Conservation (phyloP, 2,888 invertebrate species). For the Rhagonycha fulva region DNA sequence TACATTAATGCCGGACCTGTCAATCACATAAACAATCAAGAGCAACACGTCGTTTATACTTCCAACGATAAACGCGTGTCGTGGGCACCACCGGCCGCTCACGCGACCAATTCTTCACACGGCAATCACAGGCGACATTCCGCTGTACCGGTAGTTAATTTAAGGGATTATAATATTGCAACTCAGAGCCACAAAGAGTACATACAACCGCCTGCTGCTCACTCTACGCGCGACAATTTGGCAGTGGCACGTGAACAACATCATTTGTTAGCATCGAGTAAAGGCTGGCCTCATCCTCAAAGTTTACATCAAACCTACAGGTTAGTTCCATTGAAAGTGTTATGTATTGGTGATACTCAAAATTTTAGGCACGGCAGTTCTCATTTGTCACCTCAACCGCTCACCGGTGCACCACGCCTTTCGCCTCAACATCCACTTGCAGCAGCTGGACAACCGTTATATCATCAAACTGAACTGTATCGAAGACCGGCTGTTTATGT, state of each 20-base stretch:
- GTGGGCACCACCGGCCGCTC: conserved; percentile 61
- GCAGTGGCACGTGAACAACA: conserved; percentile 58
- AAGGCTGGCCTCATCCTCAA: conserved; percentile 57
- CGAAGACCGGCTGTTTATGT: conserved; percentile 72
- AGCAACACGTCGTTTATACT: conserved; percentile 43
- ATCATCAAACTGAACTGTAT: conserved; percentile 67
- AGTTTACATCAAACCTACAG: conserved; percentile 56
- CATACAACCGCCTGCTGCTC: conserved; percentile 64
- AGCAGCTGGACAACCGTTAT: conserved; percentile 63
- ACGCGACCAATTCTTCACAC: conserved; percentile 51
- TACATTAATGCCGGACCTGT: conserved; percentile 55
- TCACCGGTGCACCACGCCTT: conserved; percentile 56
- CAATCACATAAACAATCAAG: conserved; percentile 44
- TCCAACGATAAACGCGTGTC: conserved; percentile 62
- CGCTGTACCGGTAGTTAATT: conserved; percentile 52
- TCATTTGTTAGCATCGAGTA: conserved; percentile 60
- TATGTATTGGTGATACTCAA: background rate
- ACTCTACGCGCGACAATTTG: conserved; percentile 57
- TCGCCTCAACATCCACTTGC: conserved; percentile 60
- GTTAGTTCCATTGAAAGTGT: conserved; percentile 40
- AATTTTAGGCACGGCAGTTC: conserved; percentile 53
- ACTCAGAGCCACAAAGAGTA: conserved; percentile 61
- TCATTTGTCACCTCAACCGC: conserved; percentile 59
- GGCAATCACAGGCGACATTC: conserved; percentile 50
- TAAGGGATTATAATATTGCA: conserved; percentile 51